phyloP scores from a whole-genome alignment of 1,140 invertebrate species.

The Temnothorax curvispinosus region DNA sequence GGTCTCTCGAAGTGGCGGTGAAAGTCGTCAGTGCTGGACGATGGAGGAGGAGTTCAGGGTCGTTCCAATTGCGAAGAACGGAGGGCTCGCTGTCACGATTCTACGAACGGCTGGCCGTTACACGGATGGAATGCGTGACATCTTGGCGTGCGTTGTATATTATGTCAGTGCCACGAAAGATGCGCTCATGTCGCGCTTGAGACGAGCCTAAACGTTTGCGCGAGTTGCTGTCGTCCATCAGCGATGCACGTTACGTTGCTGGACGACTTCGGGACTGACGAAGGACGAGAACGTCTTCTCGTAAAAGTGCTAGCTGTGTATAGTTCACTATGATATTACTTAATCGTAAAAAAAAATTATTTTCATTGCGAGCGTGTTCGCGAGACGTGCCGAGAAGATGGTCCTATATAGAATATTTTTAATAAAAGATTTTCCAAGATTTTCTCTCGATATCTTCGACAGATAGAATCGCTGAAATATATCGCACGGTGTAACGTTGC shows the following conservation, averaged over 20 bases:
- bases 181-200: slow-evolving; percentile 36
- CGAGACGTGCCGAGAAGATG: not conserved
- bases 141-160: slow-evolving; percentile 29
- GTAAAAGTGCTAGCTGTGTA: slow-evolving; percentile 19
- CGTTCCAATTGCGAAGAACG: slow-evolving; percentile 52
- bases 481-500: not conserved
- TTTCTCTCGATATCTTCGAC: slow-evolving; percentile 3
- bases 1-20: slow-evolving; percentile 39
- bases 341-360: slow-evolving; percentile 44
- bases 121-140: slow-evolving; percentile 53
- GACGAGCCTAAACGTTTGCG: slow-evolving; percentile 16
- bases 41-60: slow-evolving; percentile 54
- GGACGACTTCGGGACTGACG: slow-evolving; percentile 8
- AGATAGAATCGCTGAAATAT: not conserved
- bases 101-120: slow-evolving; percentile 62
- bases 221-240: not conserved
- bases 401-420: slow-evolving; percentile 5
- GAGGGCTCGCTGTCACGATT: slow-evolving; percentile 47
- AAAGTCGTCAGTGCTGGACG: slow-evolving; percentile 35
- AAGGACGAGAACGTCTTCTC: slow-evolving; percentile 14
- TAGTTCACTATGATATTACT: slow-evolving; percentile 41
- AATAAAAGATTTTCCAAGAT: slow-evolving; percentile 17
- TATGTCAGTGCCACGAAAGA: slow-evolving; percentile 46
- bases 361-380: slow-evolving; percentile 8
- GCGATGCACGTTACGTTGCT: not conserved